Evolutionary conservation across 2,888 invertebrate genomes (phyloP).

Genomic region (Eulithis prunata): DNA sequence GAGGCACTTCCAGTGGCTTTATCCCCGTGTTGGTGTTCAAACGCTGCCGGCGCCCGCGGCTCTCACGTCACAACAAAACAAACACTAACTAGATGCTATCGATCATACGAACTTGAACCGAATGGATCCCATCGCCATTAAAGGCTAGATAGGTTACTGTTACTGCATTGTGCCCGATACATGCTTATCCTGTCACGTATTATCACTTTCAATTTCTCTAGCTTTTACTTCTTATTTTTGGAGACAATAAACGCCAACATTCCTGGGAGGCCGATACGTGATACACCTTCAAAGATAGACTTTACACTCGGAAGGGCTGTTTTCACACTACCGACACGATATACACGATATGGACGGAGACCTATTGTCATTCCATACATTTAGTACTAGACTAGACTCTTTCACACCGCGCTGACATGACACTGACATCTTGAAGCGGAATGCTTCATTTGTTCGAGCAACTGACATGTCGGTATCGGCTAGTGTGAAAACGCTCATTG

Average conservation of each 20-base stretch:
- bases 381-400: too few relatives aligned
- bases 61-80: conserved; percentile 72
- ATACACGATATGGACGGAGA: too few relatives aligned
- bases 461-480: too few relatives aligned
- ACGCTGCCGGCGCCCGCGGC: conserved; percentile 67
- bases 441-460: too few relatives aligned
- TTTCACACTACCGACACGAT: too few relatives aligned
- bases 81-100: conserved; percentile 63
- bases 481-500: conserved; percentile 3
- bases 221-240: conserved; percentile 54
- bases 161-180: conserved; percentile 35
- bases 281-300: conserved; percentile 63
- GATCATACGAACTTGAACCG: conserved; percentile 67
- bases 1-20: conserved; percentile 42
- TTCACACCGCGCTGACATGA: too few relatives aligned
- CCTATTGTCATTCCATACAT: too few relatives aligned
- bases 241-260: conserved; percentile 44
- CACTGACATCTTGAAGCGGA: too few relatives aligned
- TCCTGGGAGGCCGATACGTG: conserved; percentile 54
- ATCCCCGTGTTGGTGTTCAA: conserved; percentile 39
- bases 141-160: conserved; percentile 45
- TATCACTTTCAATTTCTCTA: conserved; percentile 51
- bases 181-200: conserved; percentile 57
- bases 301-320: conserved; percentile 37
- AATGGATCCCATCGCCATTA: conserved; percentile 59